A percentile compares a stretch with the other conserved stretches of the same genome.
Conservation (phyloP, 2,113 vertebrate species). For the Coregonus clupeaformis region DNA sequence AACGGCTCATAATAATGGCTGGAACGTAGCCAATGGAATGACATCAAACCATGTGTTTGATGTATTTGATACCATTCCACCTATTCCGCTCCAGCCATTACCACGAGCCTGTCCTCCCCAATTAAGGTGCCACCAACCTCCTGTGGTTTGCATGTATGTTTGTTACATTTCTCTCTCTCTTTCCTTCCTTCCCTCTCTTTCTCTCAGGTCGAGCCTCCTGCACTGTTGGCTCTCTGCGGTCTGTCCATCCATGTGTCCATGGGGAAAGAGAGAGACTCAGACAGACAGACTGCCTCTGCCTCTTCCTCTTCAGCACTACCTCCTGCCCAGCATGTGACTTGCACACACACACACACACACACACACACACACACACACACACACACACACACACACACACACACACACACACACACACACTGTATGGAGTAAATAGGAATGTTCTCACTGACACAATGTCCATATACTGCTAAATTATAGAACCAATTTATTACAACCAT, state of each 20-base stretch:
- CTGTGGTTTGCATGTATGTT: neutral
- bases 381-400: slow-evolving; percentile 2
- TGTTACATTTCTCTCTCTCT: neutral
- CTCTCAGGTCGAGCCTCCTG: slow-evolving; percentile 63
- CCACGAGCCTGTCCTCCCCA: no score
- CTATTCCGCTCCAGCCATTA: no score
- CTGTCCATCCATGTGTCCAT: slow-evolving; percentile 39
- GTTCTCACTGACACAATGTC: neutral
- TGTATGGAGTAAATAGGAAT: slow-evolving; percentile 33
- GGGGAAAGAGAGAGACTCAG: slow-evolving; percentile 39
- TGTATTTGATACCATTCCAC: no score
- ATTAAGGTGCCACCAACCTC: no score
- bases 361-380: neutral
- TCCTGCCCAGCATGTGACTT: slow-evolving; percentile 36
- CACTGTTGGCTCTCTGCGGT: slow-evolving; percentile 62
- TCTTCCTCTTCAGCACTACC: slow-evolving; percentile 49
- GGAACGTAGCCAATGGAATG: no score
- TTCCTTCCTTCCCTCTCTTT: slow-evolving; percentile 17
- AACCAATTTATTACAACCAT: neutral
- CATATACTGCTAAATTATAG: no score
- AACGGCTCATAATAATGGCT: no score
- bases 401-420: neutral
- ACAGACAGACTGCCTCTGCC: slow-evolving; percentile 51
- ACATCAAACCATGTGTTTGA: no score
- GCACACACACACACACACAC: neutral